Evolutionary conservation across 2,113 vertebrate species (phyloP).

Genomic region (Campylomormyrus tamandua): DNA sequence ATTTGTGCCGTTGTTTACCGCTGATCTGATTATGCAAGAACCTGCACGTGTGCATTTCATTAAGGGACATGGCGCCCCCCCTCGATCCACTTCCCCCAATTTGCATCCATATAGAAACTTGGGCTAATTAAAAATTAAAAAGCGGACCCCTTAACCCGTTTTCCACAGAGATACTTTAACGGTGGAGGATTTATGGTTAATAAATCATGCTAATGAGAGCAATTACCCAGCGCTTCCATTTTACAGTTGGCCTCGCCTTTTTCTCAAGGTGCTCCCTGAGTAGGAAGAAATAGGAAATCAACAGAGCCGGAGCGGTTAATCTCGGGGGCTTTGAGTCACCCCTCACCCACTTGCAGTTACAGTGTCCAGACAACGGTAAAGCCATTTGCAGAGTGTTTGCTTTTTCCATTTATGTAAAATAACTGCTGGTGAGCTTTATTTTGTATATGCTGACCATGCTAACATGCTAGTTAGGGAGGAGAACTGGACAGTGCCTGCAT

Average conservation of each 20-base stretch:
- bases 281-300: slow-evolving; percentile 39
- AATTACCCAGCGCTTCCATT: slow-evolving; percentile 47
- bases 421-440: neutral
- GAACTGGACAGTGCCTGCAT: slow-evolving; percentile 38
- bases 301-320: slow-evolving; percentile 38
- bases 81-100: slow-evolving; percentile 42
- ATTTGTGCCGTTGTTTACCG: slow-evolving; percentile 50
- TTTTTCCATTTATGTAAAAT: slow-evolving; percentile 27
- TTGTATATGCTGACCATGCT: neutral
- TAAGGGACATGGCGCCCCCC: slow-evolving; percentile 42
- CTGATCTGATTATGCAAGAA: slow-evolving; percentile 49
- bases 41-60: slow-evolving; percentile 46
- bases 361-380: neutral
- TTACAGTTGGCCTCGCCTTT: slow-evolving; percentile 27
- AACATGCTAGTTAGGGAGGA: slow-evolving; percentile 5
- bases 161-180: slow-evolving; percentile 41
- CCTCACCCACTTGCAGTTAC: slow-evolving; percentile 13
- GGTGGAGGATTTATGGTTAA: slow-evolving; percentile 49
- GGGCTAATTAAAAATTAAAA: slow-evolving; percentile 69
- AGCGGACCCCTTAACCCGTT: slow-evolving; percentile 49
- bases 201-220: slow-evolving; percentile 59
- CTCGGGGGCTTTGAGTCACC: slow-evolving; percentile 37
- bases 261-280: slow-evolving; percentile 24
- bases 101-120: slow-evolving; percentile 52
- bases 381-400: neutral